Conservation (phyloP, 2,888 invertebrate genomes). For the Kryphioiulus occultus region DNA sequence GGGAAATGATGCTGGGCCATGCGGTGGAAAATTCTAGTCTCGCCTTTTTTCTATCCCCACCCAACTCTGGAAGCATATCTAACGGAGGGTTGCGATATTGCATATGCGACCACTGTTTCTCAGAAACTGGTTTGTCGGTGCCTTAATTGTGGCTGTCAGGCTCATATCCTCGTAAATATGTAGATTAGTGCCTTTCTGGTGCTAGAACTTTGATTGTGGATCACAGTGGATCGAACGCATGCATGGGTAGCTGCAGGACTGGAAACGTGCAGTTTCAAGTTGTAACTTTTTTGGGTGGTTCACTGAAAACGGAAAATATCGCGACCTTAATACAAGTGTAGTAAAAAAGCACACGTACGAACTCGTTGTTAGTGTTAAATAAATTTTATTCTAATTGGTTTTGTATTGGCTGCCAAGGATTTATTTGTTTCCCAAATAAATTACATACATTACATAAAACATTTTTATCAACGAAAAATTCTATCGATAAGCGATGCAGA, state of each 20-base stretch:
- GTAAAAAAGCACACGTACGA: background rate
- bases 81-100: background rate
- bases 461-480: too few species aligned
- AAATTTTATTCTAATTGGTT: background rate
- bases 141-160: background rate
- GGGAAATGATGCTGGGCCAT: background rate
- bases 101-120: background rate
- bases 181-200: background rate
- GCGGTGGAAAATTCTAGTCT: background rate
- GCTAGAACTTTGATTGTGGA: background rate
- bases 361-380: background rate
- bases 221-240: background rate
- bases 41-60: background rate
- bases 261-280: background rate
- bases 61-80: too few species aligned
- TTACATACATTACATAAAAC: background rate
- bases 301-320: background rate
- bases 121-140: background rate
- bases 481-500: background rate
- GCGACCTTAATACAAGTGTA: background rate
- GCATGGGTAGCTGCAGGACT: background rate
- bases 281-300: background rate
- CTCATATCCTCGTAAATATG: background rate
- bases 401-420: background rate
- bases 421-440: background rate